Evolutionary conservation across 2,888 invertebrate genomes (phyloP), one percentile per base, ranked within the genome.

Genomic region (Noctua janthe): DNA sequence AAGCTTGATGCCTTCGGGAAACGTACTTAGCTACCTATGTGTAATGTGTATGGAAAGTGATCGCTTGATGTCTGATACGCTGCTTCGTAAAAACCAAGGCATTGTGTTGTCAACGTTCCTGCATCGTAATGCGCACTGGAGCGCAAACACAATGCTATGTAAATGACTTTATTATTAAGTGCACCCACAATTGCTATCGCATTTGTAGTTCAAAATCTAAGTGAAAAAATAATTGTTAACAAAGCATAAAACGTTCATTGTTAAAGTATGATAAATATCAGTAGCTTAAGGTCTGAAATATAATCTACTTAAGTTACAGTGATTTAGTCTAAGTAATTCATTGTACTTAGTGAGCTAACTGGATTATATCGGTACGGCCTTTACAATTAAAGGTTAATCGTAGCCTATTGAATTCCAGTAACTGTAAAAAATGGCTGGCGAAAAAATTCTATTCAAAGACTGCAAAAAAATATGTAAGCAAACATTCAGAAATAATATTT

Each of bases 101-200:
- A 78, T 87, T 83, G 76, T 90, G 59, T 81, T 81, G 79, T 87
- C 86, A 82, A 80, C 84, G 78, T 76, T 83, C 82, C 54, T 85
- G 88, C 87, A 83, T 84, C 80, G 82, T 84, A 82, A 88, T 84
- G 81, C 67, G 71, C 85, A 82, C 81, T 81, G 82, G 78, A 86
- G 89, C 86, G 84, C 85, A 84, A 89, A 92, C 81, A 91, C 88
- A 92, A 90, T 90, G 85, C 86, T 76, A 84, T 73, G 78, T 82
- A 90, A 90, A 90, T 89, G 78, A 85, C 88, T 88, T 88, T 81
- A 88, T 88, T 85, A 87, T 89, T 83, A 85, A 86, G 67, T 51
- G 56, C 70, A 71, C 64, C 43, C n/a, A 72, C 74, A 71, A 77
- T 76, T 82, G 80, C 77, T 51, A 62, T 74, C 66, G 59, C 66